A percentile compares a stretch with the other conserved stretches of the same genome.
Conservation (phyloP, 2,888 invertebrate genomes). For the Diaprepes abbreviatus region DNA sequence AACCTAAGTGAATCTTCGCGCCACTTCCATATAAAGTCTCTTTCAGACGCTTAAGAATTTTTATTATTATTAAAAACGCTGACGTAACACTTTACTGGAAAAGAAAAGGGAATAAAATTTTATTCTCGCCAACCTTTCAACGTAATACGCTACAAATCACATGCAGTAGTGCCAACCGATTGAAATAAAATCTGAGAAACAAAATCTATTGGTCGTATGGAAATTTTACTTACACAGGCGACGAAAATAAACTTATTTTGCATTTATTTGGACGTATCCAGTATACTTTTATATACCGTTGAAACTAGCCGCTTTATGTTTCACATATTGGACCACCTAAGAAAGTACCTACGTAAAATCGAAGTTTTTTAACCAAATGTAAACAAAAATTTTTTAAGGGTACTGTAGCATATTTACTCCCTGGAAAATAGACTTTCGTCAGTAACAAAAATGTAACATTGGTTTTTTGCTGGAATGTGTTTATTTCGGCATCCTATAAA, state of each 20-base stretch:
- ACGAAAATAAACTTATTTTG: slow-evolving; percentile 3
- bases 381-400: too few relatives aligned
- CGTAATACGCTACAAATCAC: slow-evolving; percentile 45
- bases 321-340: too few relatives aligned
- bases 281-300: too few relatives aligned
- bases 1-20: slow-evolving; percentile 42
- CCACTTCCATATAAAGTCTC: slow-evolving; percentile 42
- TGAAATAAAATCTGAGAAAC: slow-evolving; percentile 38
- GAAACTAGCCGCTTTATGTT: too few relatives aligned
- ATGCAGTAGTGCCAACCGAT: slow-evolving; percentile 32
- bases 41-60: slow-evolving; percentile 47
- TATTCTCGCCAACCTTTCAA: slow-evolving; percentile 46
- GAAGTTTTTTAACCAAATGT: too few relatives aligned
- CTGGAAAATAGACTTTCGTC: too few relatives aligned
- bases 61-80: slow-evolving; percentile 49
- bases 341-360: too few relatives aligned
- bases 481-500: too few relatives aligned
- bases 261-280: background rate
- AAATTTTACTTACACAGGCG: slow-evolving; percentile 21
- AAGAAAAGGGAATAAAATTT: slow-evolving; percentile 42
- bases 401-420: too few relatives aligned
- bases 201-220: slow-evolving; percentile 26
- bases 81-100: slow-evolving; percentile 40
- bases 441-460: too few relatives aligned
- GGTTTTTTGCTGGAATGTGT: too few relatives aligned